Conservation (phyloP, 2,888 invertebrate genomes). For the Acrobeloides nanus region DNA sequence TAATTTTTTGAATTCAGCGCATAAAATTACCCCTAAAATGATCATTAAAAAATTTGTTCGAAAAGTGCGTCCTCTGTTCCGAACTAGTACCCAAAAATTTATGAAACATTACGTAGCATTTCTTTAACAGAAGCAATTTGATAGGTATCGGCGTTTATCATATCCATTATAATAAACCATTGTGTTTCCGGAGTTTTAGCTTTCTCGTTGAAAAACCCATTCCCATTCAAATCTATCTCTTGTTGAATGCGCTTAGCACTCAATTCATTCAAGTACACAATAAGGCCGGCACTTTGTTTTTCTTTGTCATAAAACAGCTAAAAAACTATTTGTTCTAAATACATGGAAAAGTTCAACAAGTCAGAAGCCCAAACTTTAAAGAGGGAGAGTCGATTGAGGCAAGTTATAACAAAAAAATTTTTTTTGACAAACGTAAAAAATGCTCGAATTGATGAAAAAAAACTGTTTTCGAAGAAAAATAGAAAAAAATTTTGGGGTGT, state of each 20-base stretch:
- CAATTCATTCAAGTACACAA: constrained; percentile 20
- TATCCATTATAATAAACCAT: not conserved
- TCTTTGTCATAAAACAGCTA: constrained; percentile 21
- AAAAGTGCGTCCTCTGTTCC: too few species aligned
- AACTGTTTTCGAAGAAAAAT: too few species aligned
- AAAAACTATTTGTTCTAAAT: too few species aligned
- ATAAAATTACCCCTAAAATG: too few species aligned
- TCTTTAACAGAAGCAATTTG: not conserved
- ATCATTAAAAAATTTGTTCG: not conserved
- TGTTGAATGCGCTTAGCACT: constrained; percentile 13
- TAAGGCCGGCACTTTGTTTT: constrained; percentile 19
- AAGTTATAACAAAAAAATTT: too few species aligned
- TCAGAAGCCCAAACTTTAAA: too few species aligned
- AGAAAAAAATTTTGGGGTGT: too few species aligned
- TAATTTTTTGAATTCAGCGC: too few species aligned
- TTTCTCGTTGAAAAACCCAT: constrained; percentile 8
- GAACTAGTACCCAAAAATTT: constrained; percentile 1
- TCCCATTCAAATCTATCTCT: constrained; percentile 7
- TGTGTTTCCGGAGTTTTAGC: not conserved
- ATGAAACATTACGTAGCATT: not conserved
- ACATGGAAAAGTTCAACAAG: too few species aligned
- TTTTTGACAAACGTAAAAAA: too few species aligned
- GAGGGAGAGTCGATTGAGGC: too few species aligned
- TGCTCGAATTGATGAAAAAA: too few species aligned
- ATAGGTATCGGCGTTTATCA: not conserved